Base-by-base conservation (phyloP, 1,140 invertebrate genomes). In the Triops cancriformis region DNA sequence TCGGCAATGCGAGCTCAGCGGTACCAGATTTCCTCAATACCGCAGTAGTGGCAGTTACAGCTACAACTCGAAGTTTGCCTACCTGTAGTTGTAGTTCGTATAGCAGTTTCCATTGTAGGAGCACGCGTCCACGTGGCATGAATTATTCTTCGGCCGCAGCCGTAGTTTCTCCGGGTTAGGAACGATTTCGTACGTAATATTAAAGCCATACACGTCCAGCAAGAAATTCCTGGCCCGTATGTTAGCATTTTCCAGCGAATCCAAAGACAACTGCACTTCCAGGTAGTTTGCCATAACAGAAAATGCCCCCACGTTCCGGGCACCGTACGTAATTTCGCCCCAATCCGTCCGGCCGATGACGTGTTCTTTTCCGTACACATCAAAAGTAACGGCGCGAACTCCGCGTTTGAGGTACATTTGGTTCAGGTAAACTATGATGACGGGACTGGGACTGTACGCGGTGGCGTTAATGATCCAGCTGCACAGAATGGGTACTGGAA, bases 171-270 rank as follows among this genome's bases (percentile, higher is more conserved):
- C 85, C 83, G 81, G 80, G 1, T 84, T 84, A 26, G 79, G 79
- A 1, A 88, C 87, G 79, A 96, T 90, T 82, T 94, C 93, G 83
- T 95, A 96, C 5, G 94, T 96, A 80, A 96, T 91, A 84, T 97
- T 97, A 86, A 97, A 96, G 9, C 94, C 95, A 82, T 92, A 95
- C 2, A 95, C 93, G 79, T 94, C 90, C 26, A 95, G 86, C 11
- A 96, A 86, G 75, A 91, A 89, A 80, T 94, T 89, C 64, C 94
- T 84, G 0, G 93, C 93, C 1, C 95, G 86, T 51, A 96, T 85
- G 83, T 96, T 93, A 51, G 93, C 91, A 6, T 94, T 93, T 81
- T 93, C 92, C 75, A 93, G 86, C 26, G 90, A 85, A 78, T 90
- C 86, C 72, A 94, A 85, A 5, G 87, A 86, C 81, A 97, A 89